Evolutionary conservation across 2,888 invertebrate species (phyloP), one percentile per base, ranked within the genome.

Genomic region (Oithona nana): DNA sequence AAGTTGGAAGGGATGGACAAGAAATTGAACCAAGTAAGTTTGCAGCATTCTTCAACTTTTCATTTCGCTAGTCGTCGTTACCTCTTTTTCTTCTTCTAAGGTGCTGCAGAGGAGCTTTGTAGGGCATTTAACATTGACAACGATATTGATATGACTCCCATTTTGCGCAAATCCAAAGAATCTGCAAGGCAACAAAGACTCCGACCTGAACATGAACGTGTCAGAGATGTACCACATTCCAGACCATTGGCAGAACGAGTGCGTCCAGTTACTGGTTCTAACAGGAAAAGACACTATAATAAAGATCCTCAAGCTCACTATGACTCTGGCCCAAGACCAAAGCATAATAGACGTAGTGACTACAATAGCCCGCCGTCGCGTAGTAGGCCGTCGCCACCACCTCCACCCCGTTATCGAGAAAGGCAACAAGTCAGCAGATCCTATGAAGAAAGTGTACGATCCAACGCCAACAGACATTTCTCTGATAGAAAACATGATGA

Each of bases 1-100:
- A 97, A 79, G 95, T 97, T 70, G 97, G 94, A n/a, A 80, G 97
- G 66, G 97, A 97, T 77, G 97, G 97, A 64, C 78, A 79, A 73
- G 77, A 77, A 20, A 52, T 64, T 24, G 48, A 54, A 49, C 60
- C 59, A 54, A 48, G 29, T 52, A 22, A 22, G 8, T n/a, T 28
- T 60, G 11, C 22, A 16, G 28, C 22, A n/a, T 49, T 28, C 20
- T 13, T 54, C 51, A 48, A 16, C 28, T 54, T 59, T 48, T n/a
- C 58, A 6, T 39, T 29, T 8, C 6, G 48, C 3, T 50, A 26
- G 20, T 28, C 4, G n/a, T 1, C 31, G 54, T 16, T 50, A 55
- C 24, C 30, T 39, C 3, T 28, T 11, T 31, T 28, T 50, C 60
- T 16, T 39, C 16, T 16, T 39, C 39, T 6, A 28, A 39, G 22